Evolutionary conservation across 2,797 vertebrate genomes (phyloP), one percentile per base, ranked within the genome.

Genomic region (Chelon labrosus): DNA sequence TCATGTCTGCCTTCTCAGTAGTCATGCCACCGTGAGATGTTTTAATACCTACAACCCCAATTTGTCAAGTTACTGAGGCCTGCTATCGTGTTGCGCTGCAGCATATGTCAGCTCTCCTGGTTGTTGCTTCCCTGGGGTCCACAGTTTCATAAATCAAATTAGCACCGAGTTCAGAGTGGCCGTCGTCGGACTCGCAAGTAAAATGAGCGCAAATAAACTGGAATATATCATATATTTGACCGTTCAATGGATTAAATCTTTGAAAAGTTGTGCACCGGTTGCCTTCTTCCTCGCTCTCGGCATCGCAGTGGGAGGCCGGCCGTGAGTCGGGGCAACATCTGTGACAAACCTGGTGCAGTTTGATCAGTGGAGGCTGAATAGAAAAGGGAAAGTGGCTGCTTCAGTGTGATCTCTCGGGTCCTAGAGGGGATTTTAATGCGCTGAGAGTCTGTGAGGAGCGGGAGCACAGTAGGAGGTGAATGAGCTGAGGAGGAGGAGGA

Each of bases 91-190:
- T 91, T 90, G 80, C 90, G 10, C 70, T 72, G 77, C 61, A 85
- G 31, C 91, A 91, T 91, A 90, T 92, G 90, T 74, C 70, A 41
- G 65, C 79, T 65, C 74, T 85, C 77, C 10, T 68, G 84, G 66
- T 88, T 82, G 78, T 86, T 67, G 75, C 79, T 65, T 89, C 86
- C 77, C 77, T n/a, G 59, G 73, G 77, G 70, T 74, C 56, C 55
- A 22, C 2, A 38, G 57, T 71, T 86, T 82, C 75, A 66, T 74
- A 79, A 91, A 93, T 93, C 87, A 83, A 88, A 92, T 91, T 89
- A 92, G 54, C 85, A 57, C 73, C 62, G 47, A 60, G 27, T 65
- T 66, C 77, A 77, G 69, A 59, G 59, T 47, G 54, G 47, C 64
- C 71, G 75, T 73, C 66, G 56, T 54, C 39, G 56, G 53, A 62